Base-by-base conservation (phyloP, 2,797 vertebrate genomes). In the Ammospiza maritima region DNA sequence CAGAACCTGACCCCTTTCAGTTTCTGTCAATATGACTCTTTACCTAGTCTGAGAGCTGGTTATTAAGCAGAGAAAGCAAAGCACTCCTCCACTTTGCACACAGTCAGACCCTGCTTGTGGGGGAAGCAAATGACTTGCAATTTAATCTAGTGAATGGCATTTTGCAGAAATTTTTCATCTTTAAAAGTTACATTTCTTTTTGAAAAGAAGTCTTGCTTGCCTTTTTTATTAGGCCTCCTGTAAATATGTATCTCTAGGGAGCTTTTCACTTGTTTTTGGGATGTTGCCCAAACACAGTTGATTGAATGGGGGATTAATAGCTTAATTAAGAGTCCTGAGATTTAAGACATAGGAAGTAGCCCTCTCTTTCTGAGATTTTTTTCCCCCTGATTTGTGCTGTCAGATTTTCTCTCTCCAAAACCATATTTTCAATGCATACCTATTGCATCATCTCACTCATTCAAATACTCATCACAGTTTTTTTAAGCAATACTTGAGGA, bases 21-120 rank as follows among this genome's bases (percentile, higher is more conserved):
- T 40, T 93, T 88, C 67, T 95, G 84, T 85, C 86, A 82, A 5
- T 80, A 51, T 48, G 71, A 72, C 71, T 81, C 79, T 82, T 36
- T 73, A 48, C 85, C 76, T 82, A 62, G 51, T 70, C 71, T 90
- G 56, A 90, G 86, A 72, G 71, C 51, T 94, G 40, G 71, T 76
- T 96, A 82, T 96, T 85, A 89, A 70, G 48, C 56, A 60, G 47
- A 48, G 77, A 92, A 89, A 88, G 85, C 71, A 93, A 78, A 92
- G 69, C 56, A 70, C 29, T 95, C 74, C 90, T 93, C 84, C 78
- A 45, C 88, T 89, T 66, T 53, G 67, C 51, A 16, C 53, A 73
- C 56, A 42, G n/a, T 76, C 67, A 53, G 51, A 84, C 84, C 64
- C 45, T 85, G 71, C 60, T 89, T 44, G 32, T 51, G n/a, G 26